Percentiles rank a stretch among this genome's conserved stretches.
phyloP scores from a whole-genome alignment of 2,888 invertebrate species.

The Papilio protenor region DNA sequence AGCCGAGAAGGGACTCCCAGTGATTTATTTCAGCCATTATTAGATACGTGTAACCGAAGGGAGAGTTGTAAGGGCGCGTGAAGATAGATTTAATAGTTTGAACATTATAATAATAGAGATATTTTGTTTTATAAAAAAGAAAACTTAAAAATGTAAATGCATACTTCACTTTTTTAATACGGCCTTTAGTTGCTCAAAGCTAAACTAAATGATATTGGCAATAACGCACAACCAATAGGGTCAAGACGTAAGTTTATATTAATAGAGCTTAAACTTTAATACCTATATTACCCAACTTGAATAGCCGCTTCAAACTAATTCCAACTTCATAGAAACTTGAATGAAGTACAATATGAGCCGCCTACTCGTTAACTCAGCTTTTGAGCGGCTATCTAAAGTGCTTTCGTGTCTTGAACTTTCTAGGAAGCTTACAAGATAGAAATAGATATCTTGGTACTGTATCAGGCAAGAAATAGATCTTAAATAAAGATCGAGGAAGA shows the following conservation, averaged over 20 bases:
- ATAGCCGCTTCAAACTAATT: background rate
- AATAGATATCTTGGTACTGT: background rate
- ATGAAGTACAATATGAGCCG: background rate
- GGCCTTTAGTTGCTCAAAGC: background rate
- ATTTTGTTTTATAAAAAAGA: background rate
- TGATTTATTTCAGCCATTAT: constrained; percentile 33
- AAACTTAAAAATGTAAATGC: background rate
- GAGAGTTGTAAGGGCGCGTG: background rate
- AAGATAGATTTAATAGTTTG: constrained; percentile 11
- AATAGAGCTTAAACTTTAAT: background rate
- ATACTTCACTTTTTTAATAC: background rate
- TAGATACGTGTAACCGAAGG: background rate
- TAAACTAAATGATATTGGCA: background rate
- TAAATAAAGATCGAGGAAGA: background rate
- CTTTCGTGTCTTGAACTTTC: constrained; percentile 1
- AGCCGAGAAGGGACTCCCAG: constrained; percentile 4
- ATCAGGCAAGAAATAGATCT: background rate
- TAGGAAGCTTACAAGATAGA: constrained; percentile 7
- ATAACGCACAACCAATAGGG: background rate
- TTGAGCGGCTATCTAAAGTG: background rate
- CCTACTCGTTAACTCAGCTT: constrained; percentile 3
- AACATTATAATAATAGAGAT: background rate
- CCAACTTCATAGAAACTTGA: constrained; percentile 19
- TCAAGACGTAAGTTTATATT: background rate
- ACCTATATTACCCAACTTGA: background rate